A percentile compares a stretch with the other conserved stretches of the same genome.
Conservation (phyloP, 1,140 invertebrate species). For the Drosophila serrata region DNA sequence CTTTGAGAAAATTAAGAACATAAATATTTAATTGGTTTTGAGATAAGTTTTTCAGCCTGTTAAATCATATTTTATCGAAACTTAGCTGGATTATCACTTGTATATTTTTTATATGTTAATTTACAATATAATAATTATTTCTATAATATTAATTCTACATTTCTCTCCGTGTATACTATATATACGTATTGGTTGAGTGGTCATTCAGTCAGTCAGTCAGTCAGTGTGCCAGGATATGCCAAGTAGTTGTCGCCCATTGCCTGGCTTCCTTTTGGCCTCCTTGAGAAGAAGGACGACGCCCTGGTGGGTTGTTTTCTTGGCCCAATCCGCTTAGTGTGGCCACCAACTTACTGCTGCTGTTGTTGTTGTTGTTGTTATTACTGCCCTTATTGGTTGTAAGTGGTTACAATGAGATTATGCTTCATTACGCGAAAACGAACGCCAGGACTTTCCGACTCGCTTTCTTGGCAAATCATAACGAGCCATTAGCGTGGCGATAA, state of each 20-base stretch:
- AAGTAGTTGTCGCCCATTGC: constrained; percentile 70
- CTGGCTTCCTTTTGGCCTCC: constrained; percentile 30
- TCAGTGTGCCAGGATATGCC: constrained; percentile 73
- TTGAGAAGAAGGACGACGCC: constrained; percentile 23
- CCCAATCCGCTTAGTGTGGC: constrained; percentile 74
- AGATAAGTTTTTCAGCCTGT: background rate
- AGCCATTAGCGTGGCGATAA: constrained; percentile 81
- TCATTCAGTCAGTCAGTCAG: constrained; percentile 47
- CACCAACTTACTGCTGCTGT: background rate
- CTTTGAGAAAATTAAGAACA: background rate
- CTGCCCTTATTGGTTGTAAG: constrained; percentile 81
- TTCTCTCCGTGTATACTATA: background rate
- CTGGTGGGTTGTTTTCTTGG: constrained; percentile 51
- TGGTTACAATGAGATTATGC: constrained; percentile 79
- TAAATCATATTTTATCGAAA: too few relatives aligned
- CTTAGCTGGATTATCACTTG: background rate
- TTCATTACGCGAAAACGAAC: constrained; percentile 69
- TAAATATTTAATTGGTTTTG: background rate
- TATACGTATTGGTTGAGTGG: constrained; percentile 13
- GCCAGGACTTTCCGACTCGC: constrained; percentile 27
- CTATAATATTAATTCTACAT: too few relatives aligned
- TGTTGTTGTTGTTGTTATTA: constrained; percentile 27
- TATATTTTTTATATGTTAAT: too few relatives aligned
- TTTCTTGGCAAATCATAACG: constrained; percentile 75
- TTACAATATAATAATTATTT: too few relatives aligned